phyloP scores from a whole-genome alignment of 2,888 invertebrate genomes.

The Crossocerus cetratus region DNA sequence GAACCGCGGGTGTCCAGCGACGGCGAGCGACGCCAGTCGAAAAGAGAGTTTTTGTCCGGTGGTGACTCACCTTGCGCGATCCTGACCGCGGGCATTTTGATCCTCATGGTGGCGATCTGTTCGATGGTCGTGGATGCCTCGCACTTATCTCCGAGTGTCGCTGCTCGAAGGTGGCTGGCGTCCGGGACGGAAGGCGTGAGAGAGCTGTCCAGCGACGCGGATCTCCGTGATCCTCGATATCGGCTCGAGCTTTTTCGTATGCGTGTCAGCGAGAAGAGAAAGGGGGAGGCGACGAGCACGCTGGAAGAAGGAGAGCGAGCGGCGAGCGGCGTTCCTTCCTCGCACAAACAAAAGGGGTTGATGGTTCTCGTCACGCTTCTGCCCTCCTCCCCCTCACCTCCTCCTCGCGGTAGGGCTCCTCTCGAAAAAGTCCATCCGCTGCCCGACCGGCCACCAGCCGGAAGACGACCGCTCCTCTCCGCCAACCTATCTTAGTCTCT shows the following conservation, averaged over 20 bases:
- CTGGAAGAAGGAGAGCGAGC: slow-evolving; percentile 23
- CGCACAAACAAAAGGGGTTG: slow-evolving; percentile 25
- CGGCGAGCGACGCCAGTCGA: slow-evolving; percentile 1
- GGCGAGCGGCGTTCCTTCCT: slow-evolving; percentile 22
- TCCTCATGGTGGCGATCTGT: slow-evolving; percentile 89
- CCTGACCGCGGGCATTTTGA: slow-evolving; percentile 97
- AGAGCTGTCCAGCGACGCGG: not conserved
- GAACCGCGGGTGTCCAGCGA: not conserved
- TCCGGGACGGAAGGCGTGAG: slow-evolving; percentile 47
- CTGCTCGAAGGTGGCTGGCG: slow-evolving; percentile 23
- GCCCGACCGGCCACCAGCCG: slow-evolving; percentile 36
- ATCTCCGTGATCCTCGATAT: not conserved
- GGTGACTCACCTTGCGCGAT: slow-evolving; percentile 93
- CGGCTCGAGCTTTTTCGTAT: slow-evolving; percentile 2
- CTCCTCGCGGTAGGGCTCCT: slow-evolving; percentile 33
- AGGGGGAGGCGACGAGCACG: slow-evolving; percentile 49
- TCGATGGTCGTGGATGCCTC: slow-evolving; percentile 48
- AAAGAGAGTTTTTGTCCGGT: not conserved
- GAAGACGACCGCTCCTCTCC: slow-evolving; percentile 26
- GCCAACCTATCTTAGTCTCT: not conserved
- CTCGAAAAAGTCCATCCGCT: slow-evolving; percentile 51
- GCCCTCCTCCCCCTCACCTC: slow-evolving; percentile 59
- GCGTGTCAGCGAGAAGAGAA: slow-evolving; percentile 42
- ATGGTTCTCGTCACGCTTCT: slow-evolving; percentile 46
- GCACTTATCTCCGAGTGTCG: slow-evolving; percentile 41